Percentiles rank a stretch among this genome's conserved stretches.
Evolutionary conservation across 2,797 vertebrate species (phyloP).

Genomic region (Borostomias antarcticus): DNA sequence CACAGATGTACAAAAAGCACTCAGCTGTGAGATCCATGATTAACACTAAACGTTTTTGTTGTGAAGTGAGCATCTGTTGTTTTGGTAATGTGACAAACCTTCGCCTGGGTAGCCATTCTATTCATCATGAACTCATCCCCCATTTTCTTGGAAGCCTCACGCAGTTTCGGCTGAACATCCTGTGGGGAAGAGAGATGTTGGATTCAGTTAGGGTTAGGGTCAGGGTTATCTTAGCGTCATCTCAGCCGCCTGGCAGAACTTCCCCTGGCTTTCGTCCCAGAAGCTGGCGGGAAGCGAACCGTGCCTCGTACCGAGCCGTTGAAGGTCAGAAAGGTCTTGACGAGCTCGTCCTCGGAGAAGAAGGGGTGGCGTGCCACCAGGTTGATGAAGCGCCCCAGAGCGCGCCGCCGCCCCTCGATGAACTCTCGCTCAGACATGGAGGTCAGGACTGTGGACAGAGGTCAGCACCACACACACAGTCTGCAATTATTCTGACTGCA

Average conservation of each 20-base stretch:
- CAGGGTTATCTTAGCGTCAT: constrained; percentile 13
- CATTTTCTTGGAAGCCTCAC: constrained; percentile 85
- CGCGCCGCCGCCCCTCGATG: constrained; percentile 91
- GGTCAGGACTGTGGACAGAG: constrained; percentile 62
- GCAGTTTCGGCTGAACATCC: constrained; percentile 93
- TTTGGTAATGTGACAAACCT: constrained; percentile 75
- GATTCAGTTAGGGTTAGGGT: too few species aligned
- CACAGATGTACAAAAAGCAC: constrained; percentile 11
- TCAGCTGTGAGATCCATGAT: not conserved
- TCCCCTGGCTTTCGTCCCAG: constrained; percentile 6
- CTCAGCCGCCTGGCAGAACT: constrained; percentile 7
- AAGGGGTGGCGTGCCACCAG: constrained; percentile 92
- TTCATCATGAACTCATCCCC: constrained; percentile 96
- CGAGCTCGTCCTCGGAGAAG: constrained; percentile 89
- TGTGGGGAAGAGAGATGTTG: too few species aligned
- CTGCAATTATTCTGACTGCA: constrained; percentile 3
- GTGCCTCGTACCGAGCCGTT: constrained; percentile 85
- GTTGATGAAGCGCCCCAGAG: constrained; percentile 90
- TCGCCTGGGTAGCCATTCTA: constrained; percentile 85
- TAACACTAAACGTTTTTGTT: not conserved
- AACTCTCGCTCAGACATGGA: constrained; percentile 89
- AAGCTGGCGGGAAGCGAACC: too few species aligned
- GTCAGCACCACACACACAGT: constrained; percentile 4
- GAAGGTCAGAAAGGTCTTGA: constrained; percentile 94
- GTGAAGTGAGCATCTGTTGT: not conserved